A percentile compares a stretch with the other conserved stretches of the same genome.
Conservation (phyloP, 2,888 invertebrate species). For the Drosophila austrosaltans region DNA sequence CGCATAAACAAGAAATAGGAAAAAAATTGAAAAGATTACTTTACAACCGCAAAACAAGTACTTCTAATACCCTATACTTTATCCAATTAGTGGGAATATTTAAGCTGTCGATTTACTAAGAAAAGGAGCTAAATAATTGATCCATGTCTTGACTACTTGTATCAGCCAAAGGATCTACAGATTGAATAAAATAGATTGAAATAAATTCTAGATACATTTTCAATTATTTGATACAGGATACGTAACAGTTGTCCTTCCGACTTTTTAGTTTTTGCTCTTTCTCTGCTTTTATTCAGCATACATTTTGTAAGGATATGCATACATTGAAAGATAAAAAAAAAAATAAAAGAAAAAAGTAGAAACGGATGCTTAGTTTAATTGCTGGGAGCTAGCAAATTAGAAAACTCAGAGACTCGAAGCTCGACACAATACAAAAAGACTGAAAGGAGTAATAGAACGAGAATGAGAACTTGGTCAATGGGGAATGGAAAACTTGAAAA, state of each 20-base stretch:
- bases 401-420: slow-evolving; percentile 38
- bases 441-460: slow-evolving; percentile 1
- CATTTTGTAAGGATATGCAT: neutral
- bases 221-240: neutral
- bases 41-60: slow-evolving; percentile 16
- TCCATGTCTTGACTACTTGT: too few relatives aligned
- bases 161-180: too few relatives aligned
- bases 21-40: slow-evolving; percentile 7
- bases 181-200: too few relatives aligned
- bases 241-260: neutral
- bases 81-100: neutral
- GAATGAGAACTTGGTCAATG: slow-evolving; percentile 27
- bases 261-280: neutral
- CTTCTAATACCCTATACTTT: neutral
- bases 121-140: too few relatives aligned
- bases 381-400: slow-evolving; percentile 57
- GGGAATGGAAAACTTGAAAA: slow-evolving; percentile 53
- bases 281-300: neutral
- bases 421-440: neutral
- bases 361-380: slow-evolving; percentile 64
- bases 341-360: neutral
- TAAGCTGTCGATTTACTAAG: neutral
- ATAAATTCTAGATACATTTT: neutral
- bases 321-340: neutral
- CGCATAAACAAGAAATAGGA: slow-evolving; percentile 32